Percentiles rank a stretch among this genome's conserved stretches.
These are phyloP conservation scores for Galaxea fascicularis DNA, from an alignment of 92 coral and sea anemone genomes.

Conservation along the genomic window DNA sequence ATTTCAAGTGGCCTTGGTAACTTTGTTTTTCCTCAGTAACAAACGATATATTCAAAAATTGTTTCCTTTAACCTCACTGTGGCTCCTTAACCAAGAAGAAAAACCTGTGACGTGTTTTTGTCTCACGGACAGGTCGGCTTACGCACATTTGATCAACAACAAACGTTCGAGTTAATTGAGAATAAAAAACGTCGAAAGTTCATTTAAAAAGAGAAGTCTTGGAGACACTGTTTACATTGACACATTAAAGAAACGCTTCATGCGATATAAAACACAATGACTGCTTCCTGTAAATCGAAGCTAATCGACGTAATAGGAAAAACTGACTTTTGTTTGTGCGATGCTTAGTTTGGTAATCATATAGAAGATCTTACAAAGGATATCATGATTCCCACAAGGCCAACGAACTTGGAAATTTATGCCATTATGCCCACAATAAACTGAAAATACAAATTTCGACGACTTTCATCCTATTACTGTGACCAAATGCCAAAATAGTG, in stretches of 20 bases:
- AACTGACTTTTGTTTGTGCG: too few relatives aligned
- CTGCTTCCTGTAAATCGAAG: too few relatives aligned
- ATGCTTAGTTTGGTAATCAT: too few relatives aligned
- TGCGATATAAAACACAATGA: too few relatives aligned
- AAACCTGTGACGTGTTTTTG: not conserved
- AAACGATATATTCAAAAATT: not conserved
- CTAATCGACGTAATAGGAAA: too few relatives aligned
- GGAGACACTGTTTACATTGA: not conserved
- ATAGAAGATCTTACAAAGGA: too few relatives aligned
- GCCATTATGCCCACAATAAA: not conserved
- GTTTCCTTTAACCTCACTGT: not conserved
- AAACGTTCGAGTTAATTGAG: not conserved
- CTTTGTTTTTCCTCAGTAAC: not conserved
- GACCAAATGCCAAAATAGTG: not conserved
- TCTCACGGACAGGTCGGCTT: not conserved
- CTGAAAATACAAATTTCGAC: not conserved
- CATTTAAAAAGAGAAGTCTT: not conserved
- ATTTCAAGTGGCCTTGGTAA: too few relatives aligned
- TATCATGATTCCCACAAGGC: too few relatives aligned
- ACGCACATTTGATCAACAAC: not conserved
- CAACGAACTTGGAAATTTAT: too few relatives aligned
- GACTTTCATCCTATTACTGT: not conserved
- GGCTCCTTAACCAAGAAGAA: not conserved
- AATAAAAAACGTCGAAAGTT: not conserved
- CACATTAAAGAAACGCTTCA: too few relatives aligned